These are phyloP conservation scores for Oryzias celebensis DNA, from an alignment of 2,113 vertebrate species.

Conservation along the genomic window DNA sequence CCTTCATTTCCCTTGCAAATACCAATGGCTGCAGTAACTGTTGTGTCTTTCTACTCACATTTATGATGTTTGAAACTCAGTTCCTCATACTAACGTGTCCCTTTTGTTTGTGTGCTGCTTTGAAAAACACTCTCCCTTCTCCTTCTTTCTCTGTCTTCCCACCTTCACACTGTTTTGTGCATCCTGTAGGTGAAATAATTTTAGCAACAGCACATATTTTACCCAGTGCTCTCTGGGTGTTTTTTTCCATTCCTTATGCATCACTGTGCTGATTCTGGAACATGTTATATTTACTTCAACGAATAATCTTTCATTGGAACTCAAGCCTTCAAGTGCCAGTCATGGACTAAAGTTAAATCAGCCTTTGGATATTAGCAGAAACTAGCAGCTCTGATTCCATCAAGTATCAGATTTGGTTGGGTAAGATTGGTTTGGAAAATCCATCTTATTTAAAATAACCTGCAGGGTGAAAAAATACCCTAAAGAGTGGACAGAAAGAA, in stretches of 20 bases:
- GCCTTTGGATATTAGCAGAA: slow-evolving; percentile 1
- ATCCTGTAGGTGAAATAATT: too few relatives aligned
- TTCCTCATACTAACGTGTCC: neutral
- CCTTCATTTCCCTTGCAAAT: slow-evolving; percentile 55
- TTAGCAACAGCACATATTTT: too few relatives aligned
- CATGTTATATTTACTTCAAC: neutral
- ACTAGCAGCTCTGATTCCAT: slow-evolving; percentile 19
- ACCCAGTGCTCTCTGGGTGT: too few relatives aligned
- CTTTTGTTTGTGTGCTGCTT: neutral
- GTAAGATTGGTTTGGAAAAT: slow-evolving; percentile 18
- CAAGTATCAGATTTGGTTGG: slow-evolving; percentile 23
- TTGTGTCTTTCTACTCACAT: neutral
- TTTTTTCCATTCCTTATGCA: too few relatives aligned
- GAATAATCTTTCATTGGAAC: slow-evolving; percentile 35
- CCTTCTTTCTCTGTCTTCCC: too few relatives aligned
- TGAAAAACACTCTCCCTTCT: too few relatives aligned
- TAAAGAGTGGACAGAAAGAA: neutral
- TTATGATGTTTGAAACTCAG: neutral
- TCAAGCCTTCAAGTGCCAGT: neutral
- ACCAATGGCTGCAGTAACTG: slow-evolving; percentile 9
- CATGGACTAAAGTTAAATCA: too few relatives aligned
- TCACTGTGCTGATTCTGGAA: slow-evolving; percentile 6
- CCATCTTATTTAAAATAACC: slow-evolving; percentile 12
- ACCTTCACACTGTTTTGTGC: neutral
- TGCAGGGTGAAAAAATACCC: neutral